Evolutionary conservation across 2,888 invertebrate genomes (phyloP).

Genomic region (Harmothoe impar): DNA sequence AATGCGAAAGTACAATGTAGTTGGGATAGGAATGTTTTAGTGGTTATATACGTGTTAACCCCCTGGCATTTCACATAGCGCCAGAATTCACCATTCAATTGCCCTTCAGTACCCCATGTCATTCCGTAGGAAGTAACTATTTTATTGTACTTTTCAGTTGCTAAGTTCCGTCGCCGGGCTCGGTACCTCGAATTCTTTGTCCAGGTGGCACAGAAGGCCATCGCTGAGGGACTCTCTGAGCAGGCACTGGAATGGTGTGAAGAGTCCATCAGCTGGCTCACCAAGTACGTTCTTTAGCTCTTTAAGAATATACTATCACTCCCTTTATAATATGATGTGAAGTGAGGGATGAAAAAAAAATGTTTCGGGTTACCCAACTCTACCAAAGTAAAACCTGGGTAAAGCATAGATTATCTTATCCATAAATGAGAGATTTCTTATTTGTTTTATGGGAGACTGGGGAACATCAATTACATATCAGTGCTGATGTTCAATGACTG

Average conservation of each 20-base stretch:
- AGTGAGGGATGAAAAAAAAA: background rate
- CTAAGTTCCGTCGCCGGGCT: slow-evolving; percentile 80
- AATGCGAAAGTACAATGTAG: no score
- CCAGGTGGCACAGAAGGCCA: slow-evolving; percentile 81
- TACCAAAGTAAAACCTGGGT: background rate
- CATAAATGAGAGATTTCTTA: no score
- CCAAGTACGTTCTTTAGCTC: slow-evolving; percentile 73
- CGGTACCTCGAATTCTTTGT: slow-evolving; percentile 82
- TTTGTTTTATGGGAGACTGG: no score
- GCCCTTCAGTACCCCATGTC: no score
- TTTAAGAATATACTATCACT: background rate
- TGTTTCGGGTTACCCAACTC: background rate
- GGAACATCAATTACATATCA: no score
- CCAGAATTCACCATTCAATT: no score
- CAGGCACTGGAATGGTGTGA: slow-evolving; percentile 81
- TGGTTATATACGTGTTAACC: no score
- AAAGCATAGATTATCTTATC: no score
- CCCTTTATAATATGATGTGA: background rate
- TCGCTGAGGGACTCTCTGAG: slow-evolving; percentile 80
- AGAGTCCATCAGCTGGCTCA: slow-evolving; percentile 78
- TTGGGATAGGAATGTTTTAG: no score
- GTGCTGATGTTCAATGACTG: no score
- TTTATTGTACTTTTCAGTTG: slow-evolving; percentile 73
- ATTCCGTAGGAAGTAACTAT: no score
- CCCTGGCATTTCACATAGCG: no score